Evolutionary conservation across 2,113 vertebrate genomes (phyloP).

Genomic region (Megaleporinus macrocephalus): DNA sequence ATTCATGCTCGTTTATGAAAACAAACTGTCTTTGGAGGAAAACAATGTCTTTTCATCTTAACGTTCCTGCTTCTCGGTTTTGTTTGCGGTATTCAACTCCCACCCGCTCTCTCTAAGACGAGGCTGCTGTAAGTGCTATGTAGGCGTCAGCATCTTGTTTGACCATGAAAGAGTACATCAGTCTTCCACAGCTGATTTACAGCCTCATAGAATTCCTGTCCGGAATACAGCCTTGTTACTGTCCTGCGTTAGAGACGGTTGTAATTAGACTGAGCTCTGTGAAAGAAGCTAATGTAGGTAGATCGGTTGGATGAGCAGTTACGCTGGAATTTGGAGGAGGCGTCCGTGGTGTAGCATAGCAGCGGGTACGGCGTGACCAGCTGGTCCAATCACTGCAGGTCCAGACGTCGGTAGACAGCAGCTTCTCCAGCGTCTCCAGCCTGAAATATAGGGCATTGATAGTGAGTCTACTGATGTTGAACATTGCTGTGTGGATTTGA

Average conservation of each 20-base stretch:
- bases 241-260: constrained; percentile 32
- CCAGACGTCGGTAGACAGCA: too few species aligned
- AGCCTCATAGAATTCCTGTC: constrained; percentile 49
- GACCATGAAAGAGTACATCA: constrained; percentile 16
- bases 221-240: constrained; percentile 34
- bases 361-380: too few species aligned
- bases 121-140: neutral
- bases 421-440: too few species aligned
- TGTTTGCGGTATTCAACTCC: too few species aligned
- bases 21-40: too few species aligned
- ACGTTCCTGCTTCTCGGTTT: too few species aligned
- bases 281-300: constrained; percentile 15
- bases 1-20: too few species aligned
- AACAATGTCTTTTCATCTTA: too few species aligned
- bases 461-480: too few species aligned
- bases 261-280: constrained; percentile 39
- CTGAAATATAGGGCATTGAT: too few species aligned
- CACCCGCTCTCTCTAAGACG: too few species aligned
- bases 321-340: constrained; percentile 10
- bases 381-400: neutral
- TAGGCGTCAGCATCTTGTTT: constrained; percentile 32
- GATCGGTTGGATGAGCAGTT: constrained; percentile 1
- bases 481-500: too few species aligned
- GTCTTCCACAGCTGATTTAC: constrained; percentile 25
- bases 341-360: neutral